These are phyloP conservation scores for Pinctada fucata DNA, from an alignment of 2,888 invertebrate species.

Conservation along the genomic window DNA sequence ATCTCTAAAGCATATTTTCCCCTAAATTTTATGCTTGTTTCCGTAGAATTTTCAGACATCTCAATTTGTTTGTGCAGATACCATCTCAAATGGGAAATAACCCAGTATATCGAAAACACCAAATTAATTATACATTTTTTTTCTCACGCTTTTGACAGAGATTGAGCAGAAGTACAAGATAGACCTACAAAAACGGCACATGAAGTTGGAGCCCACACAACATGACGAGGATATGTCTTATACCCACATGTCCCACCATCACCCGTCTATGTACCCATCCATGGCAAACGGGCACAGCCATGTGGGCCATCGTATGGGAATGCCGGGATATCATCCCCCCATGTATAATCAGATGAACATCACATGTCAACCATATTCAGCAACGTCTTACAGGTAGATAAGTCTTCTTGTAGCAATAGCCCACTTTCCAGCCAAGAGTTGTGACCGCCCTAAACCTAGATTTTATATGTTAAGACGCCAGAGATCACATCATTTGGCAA, in stretches of 20 bases:
- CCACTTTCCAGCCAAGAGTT: no score
- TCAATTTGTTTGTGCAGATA: no score
- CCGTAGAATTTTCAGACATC: no score
- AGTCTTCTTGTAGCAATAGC: no score
- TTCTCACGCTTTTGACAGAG: slow-evolving; percentile 34
- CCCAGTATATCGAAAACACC: no score
- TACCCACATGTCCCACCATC: slow-evolving; percentile 33
- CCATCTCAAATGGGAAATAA: no score
- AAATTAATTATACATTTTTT: no score
- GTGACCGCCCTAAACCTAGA: no score
- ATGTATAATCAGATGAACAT: slow-evolving; percentile 17
- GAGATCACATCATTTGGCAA: no score
- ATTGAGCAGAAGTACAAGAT: slow-evolving; percentile 40
- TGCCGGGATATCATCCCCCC: slow-evolving; percentile 17
- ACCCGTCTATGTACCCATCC: slow-evolving; percentile 37
- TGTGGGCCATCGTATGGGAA: slow-evolving; percentile 5
- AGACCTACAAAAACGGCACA: slow-evolving; percentile 37
- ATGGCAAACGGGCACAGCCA: slow-evolving; percentile 15
- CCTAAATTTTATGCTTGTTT: no score
- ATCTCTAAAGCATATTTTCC: no score
- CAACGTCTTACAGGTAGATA: slow-evolving; percentile 1
- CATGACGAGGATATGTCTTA: slow-evolving; percentile 38
- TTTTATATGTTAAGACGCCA: no score
- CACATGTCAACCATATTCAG: slow-evolving; percentile 5
- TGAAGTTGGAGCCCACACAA: slow-evolving; percentile 34